Evolutionary conservation across 2,113 vertebrate species (phyloP).

Genomic region (Atherinomorus stipes): DNA sequence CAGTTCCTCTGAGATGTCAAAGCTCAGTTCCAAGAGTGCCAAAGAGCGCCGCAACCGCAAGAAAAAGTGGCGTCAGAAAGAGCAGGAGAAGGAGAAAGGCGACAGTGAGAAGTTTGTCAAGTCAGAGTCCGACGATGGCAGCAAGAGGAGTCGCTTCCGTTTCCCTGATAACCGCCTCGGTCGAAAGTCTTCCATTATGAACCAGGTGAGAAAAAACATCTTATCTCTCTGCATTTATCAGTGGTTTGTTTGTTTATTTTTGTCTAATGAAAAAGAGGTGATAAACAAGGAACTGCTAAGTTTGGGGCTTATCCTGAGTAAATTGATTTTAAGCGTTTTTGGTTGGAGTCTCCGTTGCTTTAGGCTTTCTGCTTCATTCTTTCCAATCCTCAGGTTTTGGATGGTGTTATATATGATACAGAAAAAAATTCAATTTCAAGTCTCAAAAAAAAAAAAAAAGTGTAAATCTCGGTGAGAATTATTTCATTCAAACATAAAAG

Average conservation of each 20-base stretch:
- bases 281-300: neutral
- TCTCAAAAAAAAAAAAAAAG: too few relatives aligned
- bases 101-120: conserved; percentile 98
- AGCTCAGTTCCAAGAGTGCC: conserved; percentile 97
- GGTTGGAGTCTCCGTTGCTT: neutral
- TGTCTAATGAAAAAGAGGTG: too few relatives aligned
- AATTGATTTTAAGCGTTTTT: too few relatives aligned
- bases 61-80: conserved; percentile 93
- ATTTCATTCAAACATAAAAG: too few relatives aligned
- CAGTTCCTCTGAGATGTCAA: conserved; percentile 96
- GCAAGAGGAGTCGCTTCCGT: conserved; percentile 92
- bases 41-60: conserved; percentile 96
- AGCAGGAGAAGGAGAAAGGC: conserved; percentile 96
- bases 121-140: conserved; percentile 95
- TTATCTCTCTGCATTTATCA: too few relatives aligned
- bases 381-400: too few relatives aligned
- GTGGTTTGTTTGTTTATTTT: too few relatives aligned
- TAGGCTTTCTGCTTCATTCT: neutral
- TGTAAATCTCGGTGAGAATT: too few relatives aligned
- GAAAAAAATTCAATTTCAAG: too few relatives aligned
- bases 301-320: neutral
- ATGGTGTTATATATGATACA: too few relatives aligned
- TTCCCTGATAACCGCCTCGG: conserved; percentile 94
- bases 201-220: conserved; percentile 87
- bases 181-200: conserved; percentile 97